Conservation (phyloP, 2,797 vertebrate species). For the Propithecus deckenii region DNA sequence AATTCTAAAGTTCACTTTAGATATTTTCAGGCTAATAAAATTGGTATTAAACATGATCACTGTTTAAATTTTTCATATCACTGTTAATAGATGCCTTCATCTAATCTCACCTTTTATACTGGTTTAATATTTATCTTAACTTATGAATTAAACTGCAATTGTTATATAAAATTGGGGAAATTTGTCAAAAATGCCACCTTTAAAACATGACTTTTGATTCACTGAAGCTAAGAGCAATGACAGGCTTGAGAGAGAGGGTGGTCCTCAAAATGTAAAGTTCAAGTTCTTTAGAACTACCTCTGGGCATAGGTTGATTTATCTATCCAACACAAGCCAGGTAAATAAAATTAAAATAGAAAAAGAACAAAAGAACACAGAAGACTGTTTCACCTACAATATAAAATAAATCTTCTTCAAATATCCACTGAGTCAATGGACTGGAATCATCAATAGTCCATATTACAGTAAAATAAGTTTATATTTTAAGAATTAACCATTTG, state of each 20-base stretch:
- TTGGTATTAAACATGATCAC: constrained; percentile 29
- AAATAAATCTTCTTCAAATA: constrained; percentile 2
- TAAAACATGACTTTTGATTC: constrained; percentile 43
- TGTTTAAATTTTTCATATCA: constrained; percentile 24
- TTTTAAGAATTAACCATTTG: constrained; percentile 39
- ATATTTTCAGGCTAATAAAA: constrained; percentile 35
- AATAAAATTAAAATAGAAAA: constrained; percentile 55
- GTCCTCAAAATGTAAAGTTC: constrained; percentile 52
- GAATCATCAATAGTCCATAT: neutral
- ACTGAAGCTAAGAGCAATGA: neutral
- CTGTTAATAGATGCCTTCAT: constrained; percentile 4
- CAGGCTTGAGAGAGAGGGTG: constrained; percentile 19
- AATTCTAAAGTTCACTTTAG: constrained; percentile 43
- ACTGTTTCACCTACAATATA: neutral
- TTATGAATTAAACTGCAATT: constrained; percentile 23
- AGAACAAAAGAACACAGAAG: neutral
- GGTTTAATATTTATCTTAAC: constrained; percentile 45
- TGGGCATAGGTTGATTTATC: neutral
- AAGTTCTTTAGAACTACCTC: neutral
- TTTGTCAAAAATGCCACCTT: neutral
- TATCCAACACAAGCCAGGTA: neutral
- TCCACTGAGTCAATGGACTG: neutral
- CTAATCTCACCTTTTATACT: constrained; percentile 37
- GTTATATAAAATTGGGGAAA: constrained; percentile 40
- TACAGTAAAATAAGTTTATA: neutral